These are phyloP conservation scores for Lampropteryx suffumata DNA, from an alignment of 2,888 invertebrate species.

Conservation along the genomic window DNA sequence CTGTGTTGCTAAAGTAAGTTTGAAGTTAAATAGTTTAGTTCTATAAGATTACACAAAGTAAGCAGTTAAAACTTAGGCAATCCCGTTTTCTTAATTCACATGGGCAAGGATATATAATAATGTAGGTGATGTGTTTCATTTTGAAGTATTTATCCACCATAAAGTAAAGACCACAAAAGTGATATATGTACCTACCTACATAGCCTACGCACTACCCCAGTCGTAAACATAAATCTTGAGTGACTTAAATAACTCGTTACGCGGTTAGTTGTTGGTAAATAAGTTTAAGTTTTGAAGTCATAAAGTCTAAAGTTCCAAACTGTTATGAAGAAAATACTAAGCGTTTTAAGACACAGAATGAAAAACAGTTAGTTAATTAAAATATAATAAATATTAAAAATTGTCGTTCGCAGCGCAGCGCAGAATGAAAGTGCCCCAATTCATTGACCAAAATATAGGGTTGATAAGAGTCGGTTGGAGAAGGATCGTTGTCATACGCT, in stretches of 20 bases:
- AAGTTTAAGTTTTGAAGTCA: slow-evolving; percentile 14
- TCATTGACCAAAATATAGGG: too few relatives aligned
- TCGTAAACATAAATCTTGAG: slow-evolving; percentile 17
- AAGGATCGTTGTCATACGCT: too few relatives aligned
- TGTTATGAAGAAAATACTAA: slow-evolving; percentile 11
- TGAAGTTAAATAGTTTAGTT: slow-evolving; percentile 13
- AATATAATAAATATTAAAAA: too few relatives aligned
- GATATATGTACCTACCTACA: neutral
- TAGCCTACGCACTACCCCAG: slow-evolving; percentile 4
- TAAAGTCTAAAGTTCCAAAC: slow-evolving; percentile 5
- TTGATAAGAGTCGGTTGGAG: too few relatives aligned
- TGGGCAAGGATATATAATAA: slow-evolving; percentile 3
- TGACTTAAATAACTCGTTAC: slow-evolving; percentile 15
- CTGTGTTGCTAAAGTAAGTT: slow-evolving; percentile 12
- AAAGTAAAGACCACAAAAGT: slow-evolving; percentile 1
- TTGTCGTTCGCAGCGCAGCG: too few relatives aligned
- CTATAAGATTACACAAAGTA: slow-evolving; percentile 14
- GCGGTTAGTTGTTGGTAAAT: slow-evolving; percentile 9
- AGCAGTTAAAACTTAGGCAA: slow-evolving; percentile 15
- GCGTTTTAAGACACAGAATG: neutral
- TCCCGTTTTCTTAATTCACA: slow-evolving; percentile 4
- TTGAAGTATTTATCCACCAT: too few relatives aligned
- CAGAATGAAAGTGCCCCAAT: too few relatives aligned
- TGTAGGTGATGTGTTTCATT: too few relatives aligned
- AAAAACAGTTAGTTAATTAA: too few relatives aligned